Percentiles rank a stretch among this genome's conserved stretches.
Conservation (phyloP, 2,797 vertebrate species). For the Ctenochaetus hawaiiensis region DNA sequence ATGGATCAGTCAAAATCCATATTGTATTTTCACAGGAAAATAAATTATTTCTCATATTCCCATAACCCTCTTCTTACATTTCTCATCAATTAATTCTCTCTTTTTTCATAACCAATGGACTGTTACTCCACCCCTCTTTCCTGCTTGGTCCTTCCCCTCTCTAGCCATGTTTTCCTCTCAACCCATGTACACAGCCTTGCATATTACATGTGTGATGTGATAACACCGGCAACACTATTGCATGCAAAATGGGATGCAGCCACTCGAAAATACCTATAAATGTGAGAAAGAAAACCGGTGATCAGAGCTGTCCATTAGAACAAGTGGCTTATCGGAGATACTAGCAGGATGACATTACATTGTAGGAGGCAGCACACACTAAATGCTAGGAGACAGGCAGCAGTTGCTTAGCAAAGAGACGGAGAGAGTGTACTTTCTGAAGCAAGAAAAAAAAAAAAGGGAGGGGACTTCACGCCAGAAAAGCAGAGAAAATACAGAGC, state of each 20-base stretch:
- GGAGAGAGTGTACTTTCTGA: constrained; percentile 53
- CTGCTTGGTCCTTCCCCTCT: constrained; percentile 12
- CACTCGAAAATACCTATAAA: constrained; percentile 41
- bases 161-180: constrained; percentile 20
- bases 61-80: not conserved
- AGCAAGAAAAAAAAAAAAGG: constrained; percentile 65
- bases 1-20: constrained; percentile 4
- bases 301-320: constrained; percentile 50
- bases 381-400: constrained; percentile 78
- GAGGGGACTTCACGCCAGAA: constrained; percentile 37
- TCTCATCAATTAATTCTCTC: constrained; percentile 5
- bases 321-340: constrained; percentile 66
- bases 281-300: constrained; percentile 37
- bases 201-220: constrained; percentile 58
- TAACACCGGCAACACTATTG: constrained; percentile 31
- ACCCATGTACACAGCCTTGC: constrained; percentile 37
- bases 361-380: constrained; percentile 69
- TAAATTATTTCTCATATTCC: constrained; percentile 1
- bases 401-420: constrained; percentile 84
- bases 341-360: constrained; percentile 68
- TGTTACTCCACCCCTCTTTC: constrained; percentile 23
- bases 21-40: not conserved
- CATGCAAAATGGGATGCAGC: constrained; percentile 29
- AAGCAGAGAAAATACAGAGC: constrained; percentile 57
- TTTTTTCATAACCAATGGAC: constrained; percentile 25